Percentiles rank a stretch among this genome's conserved stretches.
phyloP scores from a whole-genome alignment of 2,113 vertebrate genomes.

The Pollimyrus isidori region DNA sequence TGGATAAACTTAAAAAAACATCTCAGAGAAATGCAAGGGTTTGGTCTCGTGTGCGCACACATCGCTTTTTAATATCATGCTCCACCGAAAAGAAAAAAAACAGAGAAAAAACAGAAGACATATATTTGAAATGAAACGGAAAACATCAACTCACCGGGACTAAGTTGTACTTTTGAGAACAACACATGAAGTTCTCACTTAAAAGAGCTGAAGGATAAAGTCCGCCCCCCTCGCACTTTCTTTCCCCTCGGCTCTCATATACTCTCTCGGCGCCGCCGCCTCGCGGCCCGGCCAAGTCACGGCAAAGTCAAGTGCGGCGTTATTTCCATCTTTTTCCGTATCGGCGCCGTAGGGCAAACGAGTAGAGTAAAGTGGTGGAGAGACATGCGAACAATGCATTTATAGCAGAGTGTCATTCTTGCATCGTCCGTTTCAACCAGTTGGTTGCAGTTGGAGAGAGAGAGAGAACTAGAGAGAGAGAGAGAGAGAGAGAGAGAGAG shows the following conservation, averaged over 20 bases:
- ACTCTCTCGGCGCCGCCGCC: constrained; percentile 23
- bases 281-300: constrained; percentile 42
- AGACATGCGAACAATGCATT: constrained; percentile 69
- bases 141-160: constrained; percentile 40
- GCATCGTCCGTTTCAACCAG: constrained; percentile 71
- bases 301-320: constrained; percentile 50
- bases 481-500: constrained; percentile 4
- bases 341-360: constrained; percentile 59
- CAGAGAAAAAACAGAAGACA: constrained; percentile 11
- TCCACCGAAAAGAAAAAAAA: constrained; percentile 44
- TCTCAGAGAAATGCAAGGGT: constrained; percentile 26
- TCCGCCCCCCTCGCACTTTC: constrained; percentile 52
- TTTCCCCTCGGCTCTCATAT: constrained; percentile 11
- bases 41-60: constrained; percentile 38
- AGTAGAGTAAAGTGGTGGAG: constrained; percentile 59
- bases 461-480: background rate
- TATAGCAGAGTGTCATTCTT: constrained; percentile 75
- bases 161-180: constrained; percentile 65
- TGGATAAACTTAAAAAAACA: constrained; percentile 24
- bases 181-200: constrained; percentile 70
- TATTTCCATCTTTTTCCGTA: constrained; percentile 20
- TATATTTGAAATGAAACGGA: constrained; percentile 30
- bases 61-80: constrained; percentile 45
- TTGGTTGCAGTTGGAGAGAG: constrained; percentile 67
- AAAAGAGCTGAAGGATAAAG: constrained; percentile 57